Evolutionary conservation across 1,140 invertebrate genomes (phyloP).

Genomic region (Protaetia brevitarsis): DNA sequence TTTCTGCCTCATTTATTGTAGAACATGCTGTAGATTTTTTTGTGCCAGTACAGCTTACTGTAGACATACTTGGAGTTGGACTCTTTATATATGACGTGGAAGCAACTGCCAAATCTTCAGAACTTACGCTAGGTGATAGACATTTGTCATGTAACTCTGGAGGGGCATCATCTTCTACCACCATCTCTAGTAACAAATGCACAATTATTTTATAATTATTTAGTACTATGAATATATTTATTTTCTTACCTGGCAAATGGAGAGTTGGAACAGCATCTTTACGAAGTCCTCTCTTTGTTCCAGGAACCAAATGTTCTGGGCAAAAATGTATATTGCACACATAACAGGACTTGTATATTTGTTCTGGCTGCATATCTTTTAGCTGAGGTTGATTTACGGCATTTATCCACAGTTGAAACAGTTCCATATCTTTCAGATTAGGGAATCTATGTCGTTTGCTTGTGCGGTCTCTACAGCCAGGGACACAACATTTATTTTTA

Average conservation of each 20-base stretch:
- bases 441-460: conserved; percentile 23
- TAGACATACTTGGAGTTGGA: too few relatives aligned
- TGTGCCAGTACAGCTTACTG: too few relatives aligned
- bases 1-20: too few relatives aligned
- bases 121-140: too few relatives aligned
- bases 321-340: conserved; percentile 18
- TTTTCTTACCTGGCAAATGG: neutral
- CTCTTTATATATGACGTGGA: too few relatives aligned
- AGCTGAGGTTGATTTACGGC: neutral
- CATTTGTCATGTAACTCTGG: too few relatives aligned
- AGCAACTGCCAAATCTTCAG: too few relatives aligned
- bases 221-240: neutral
- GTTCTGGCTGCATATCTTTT: neutral
- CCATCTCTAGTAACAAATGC: neutral
- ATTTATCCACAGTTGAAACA: neutral
- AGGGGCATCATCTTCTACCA: neutral
- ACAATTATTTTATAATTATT: neutral
- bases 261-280: conserved; percentile 22
- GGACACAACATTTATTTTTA: conserved; percentile 17
- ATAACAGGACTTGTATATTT: neutral
- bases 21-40: too few relatives aligned
- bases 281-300: conserved; percentile 21
- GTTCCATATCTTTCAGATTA: neutral
- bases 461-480: neutral
- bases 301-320: conserved; percentile 8